These are phyloP conservation scores for Choristoneura fumiferana DNA, from an alignment of 1,140 invertebrate genomes.

Conservation along the genomic window DNA sequence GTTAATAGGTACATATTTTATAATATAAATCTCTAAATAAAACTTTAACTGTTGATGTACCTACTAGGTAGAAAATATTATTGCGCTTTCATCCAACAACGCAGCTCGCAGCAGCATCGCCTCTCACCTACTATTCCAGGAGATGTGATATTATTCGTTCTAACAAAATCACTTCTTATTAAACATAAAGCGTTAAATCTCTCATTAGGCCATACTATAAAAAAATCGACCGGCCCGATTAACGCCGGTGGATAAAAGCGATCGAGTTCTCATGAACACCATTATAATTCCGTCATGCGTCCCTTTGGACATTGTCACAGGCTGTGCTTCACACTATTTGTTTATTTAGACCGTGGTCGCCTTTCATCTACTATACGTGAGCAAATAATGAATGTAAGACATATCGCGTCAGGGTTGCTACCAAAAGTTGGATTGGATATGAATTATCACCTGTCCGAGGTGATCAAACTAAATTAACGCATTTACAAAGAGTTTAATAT, in stretches of 20 bases:
- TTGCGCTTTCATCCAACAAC: too few relatives aligned
- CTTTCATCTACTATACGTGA: conserved; percentile 72
- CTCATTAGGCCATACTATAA: conserved; percentile 1
- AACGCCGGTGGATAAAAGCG: conserved; percentile 34
- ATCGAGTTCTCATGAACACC: conserved; percentile 63
- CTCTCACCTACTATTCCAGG: not conserved
- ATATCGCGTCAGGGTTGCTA: conserved; percentile 39
- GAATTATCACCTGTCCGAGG: too few relatives aligned
- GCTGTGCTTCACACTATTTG: conserved; percentile 61
- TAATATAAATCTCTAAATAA: too few relatives aligned
- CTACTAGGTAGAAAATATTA: too few relatives aligned
- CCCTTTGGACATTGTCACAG: conserved; percentile 57
- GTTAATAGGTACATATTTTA: too few relatives aligned
- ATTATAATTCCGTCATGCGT: conserved; percentile 55
- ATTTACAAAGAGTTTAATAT: too few relatives aligned
- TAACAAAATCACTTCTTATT: conserved; percentile 7
- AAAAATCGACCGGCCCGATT: conserved; percentile 3
- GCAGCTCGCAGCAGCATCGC: too few relatives aligned
- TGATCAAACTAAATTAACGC: too few relatives aligned
- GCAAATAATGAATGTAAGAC: conserved; percentile 70
- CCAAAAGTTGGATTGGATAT: not conserved
- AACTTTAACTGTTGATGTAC: too few relatives aligned
- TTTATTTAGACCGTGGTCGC: conserved; percentile 72
- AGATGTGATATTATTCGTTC: not conserved
- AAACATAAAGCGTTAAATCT: conserved; percentile 12